These are phyloP conservation scores for Sylvietta virens DNA, from an alignment of 2,113 vertebrate species.

Conservation along the genomic window DNA sequence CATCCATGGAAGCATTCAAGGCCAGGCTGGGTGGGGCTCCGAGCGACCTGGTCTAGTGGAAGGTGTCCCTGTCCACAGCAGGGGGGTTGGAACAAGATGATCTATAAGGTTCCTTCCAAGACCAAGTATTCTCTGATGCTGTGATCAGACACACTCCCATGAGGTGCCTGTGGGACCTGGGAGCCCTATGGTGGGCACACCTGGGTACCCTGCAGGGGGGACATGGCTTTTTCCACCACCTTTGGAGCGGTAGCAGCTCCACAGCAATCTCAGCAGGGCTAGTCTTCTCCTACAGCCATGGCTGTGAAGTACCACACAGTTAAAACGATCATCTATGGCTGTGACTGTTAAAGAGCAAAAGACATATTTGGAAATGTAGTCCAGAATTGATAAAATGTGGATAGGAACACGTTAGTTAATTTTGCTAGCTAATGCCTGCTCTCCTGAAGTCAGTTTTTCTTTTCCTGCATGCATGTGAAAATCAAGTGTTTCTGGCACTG, in stretches of 20 bases:
- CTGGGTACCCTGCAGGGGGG: not conserved
- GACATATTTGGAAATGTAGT: not conserved
- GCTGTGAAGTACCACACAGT: not conserved
- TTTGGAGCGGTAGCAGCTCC: not conserved
- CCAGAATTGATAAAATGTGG: not conserved
- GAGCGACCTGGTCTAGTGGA: not conserved
- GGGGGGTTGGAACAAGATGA: not conserved
- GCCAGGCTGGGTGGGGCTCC: not conserved
- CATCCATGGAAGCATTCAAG: not conserved
- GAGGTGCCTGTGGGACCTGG: not conserved
- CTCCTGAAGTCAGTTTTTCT: not conserved
- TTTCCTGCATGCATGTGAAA: not conserved
- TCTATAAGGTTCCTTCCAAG: not conserved
- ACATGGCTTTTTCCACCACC: not conserved
- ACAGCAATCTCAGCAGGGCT: not conserved
- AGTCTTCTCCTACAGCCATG: not conserved
- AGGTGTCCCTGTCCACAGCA: not conserved
- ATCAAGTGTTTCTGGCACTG: not conserved
- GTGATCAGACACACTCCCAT: not conserved
- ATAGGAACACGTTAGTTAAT: not conserved
- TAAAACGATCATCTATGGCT: not conserved
- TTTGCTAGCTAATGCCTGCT: not conserved
- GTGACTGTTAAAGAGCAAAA: not conserved
- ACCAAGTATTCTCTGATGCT: not conserved
- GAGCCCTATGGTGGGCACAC: not conserved